phyloP scores from a whole-genome alignment of 1,140 invertebrate genomes.

The Ganaspis sp. region DNA sequence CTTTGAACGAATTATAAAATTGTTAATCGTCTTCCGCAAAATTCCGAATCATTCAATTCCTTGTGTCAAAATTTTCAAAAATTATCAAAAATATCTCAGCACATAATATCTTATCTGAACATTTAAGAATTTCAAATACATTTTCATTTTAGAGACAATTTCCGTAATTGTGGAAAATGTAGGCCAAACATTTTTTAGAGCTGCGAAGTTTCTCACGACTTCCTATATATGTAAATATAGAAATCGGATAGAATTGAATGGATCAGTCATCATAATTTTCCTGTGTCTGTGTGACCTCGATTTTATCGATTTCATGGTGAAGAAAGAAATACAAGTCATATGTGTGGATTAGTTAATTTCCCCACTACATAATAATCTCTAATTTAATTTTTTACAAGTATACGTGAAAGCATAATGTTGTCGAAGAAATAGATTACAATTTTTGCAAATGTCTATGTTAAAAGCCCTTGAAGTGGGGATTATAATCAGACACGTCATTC shows the following conservation, averaged over 20 bases:
- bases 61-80: too few species aligned
- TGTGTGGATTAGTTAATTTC: conserved; percentile 12
- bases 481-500: not conserved
- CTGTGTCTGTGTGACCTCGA: not conserved
- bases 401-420: conserved; percentile 8
- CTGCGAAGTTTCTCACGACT: not conserved
- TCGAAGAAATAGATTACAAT: conserved; percentile 27
- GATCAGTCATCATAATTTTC: conserved; percentile 19
- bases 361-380: not conserved
- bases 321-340: not conserved
- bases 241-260: conserved; percentile 4
- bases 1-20: too few species aligned
- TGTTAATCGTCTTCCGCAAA: too few species aligned
- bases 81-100: too few species aligned
- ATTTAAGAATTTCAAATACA: too few species aligned
- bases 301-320: conserved; percentile 13
- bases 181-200: not conserved
- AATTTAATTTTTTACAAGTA: not conserved
- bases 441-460: not conserved
- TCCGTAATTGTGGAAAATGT: not conserved
- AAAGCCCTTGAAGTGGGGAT: conserved; percentile 10
- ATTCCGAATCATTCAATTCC: too few species aligned
- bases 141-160: too few species aligned
- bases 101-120: too few species aligned
- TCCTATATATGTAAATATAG: conserved; percentile 16